These are phyloP conservation scores for Andrena chrysosceles DNA, from an alignment of 2,888 invertebrate species.

Conservation along the genomic window DNA sequence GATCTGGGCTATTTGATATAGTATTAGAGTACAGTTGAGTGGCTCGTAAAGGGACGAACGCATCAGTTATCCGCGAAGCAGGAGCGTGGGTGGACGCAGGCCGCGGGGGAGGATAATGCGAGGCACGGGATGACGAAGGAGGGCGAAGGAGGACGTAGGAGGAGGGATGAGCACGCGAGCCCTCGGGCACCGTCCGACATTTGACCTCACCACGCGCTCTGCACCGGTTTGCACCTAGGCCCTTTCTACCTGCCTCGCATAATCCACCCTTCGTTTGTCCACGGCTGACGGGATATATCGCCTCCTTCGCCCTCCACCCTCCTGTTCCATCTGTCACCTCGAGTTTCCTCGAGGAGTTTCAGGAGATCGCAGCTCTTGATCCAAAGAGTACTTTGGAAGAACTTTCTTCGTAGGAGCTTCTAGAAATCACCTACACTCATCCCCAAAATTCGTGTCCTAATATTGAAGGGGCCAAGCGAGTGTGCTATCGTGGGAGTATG, in stretches of 20 bases:
- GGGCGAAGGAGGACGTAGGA: slow-evolving; percentile 52
- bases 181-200: slow-evolving; percentile 83
- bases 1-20: slow-evolving; percentile 9
- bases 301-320: background rate
- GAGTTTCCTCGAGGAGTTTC: too few species aligned
- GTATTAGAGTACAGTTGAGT: slow-evolving; percentile 8
- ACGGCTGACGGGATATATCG: background rate
- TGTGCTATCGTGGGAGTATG: slow-evolving; percentile 15
- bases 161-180: slow-evolving; percentile 81
- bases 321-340: too few species aligned
- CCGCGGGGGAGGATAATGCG: slow-evolving; percentile 54
- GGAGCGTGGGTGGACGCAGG: slow-evolving; percentile 63
- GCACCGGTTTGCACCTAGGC: slow-evolving; percentile 69
- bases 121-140: slow-evolving; percentile 47
- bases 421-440: too few species aligned
- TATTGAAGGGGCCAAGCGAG: background rate
- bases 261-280: slow-evolving; percentile 57
- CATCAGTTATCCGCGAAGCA: slow-evolving; percentile 45
- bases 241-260: slow-evolving; percentile 65
- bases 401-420: too few species aligned
- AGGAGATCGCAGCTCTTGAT: too few species aligned
- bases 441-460: too few species aligned
- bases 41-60: slow-evolving; percentile 46
- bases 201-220: slow-evolving; percentile 82
- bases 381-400: too few species aligned